These are phyloP conservation scores for Lasioglossum lativentre DNA, from an alignment of 2,888 invertebrate genomes.

Conservation along the genomic window DNA sequence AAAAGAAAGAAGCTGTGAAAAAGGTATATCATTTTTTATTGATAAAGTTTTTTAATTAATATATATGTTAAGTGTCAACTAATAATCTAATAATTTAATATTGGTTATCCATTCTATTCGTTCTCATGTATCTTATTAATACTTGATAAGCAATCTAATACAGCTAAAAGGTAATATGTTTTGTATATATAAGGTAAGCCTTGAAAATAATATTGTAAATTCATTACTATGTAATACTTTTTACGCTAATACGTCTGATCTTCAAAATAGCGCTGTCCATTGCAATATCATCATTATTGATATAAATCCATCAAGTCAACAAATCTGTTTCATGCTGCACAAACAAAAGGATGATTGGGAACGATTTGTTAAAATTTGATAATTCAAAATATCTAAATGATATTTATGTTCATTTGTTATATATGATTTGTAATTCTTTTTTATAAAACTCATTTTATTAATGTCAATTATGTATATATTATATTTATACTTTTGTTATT, in stretches of 20 bases:
- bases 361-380: not conserved
- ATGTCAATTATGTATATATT: not conserved
- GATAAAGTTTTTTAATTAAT: not conserved
- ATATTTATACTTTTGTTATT: not conserved
- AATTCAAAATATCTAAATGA: slow-evolving; percentile 6
- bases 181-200: slow-evolving; percentile 8
- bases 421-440: not conserved
- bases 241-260: not conserved
- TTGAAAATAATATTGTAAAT: not conserved
- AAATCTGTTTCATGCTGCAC: slow-evolving; percentile 35
- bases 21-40: slow-evolving; percentile 89
- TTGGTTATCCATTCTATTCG: slow-evolving; percentile 3
- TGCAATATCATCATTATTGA: not conserved
- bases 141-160: slow-evolving; percentile 32
- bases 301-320: not conserved
- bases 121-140: not conserved
- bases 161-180: slow-evolving; percentile 24
- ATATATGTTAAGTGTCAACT: not conserved
- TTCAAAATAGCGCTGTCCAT: not conserved
- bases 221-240: not conserved
- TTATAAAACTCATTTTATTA: not conserved
- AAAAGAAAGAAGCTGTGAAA: slow-evolving; percentile 99
- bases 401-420: not conserved
- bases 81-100: slow-evolving; percentile 8
- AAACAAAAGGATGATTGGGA: slow-evolving; percentile 26